phyloP scores from a whole-genome alignment of 2,888 invertebrate species.

The Colostygia pectinataria region DNA sequence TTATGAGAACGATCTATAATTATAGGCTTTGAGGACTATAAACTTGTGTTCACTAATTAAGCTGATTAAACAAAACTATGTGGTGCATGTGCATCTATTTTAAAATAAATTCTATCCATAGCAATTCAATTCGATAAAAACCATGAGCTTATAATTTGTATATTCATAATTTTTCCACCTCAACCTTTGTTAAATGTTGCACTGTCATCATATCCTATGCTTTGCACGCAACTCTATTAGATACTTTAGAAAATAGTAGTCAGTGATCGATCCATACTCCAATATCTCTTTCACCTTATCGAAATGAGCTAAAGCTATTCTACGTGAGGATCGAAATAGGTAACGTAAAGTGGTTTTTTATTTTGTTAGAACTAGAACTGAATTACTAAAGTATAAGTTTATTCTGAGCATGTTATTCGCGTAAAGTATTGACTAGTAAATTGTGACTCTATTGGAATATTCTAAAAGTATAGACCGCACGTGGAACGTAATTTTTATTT shows the following conservation, averaged over 20 bases:
- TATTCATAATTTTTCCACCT: conserved; percentile 7
- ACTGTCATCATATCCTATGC: conserved; percentile 8
- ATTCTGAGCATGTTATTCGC: conserved; percentile 20
- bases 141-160: background rate
- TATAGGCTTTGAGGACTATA: too few species aligned
- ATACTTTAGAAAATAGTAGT: conserved; percentile 15
- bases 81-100: too few species aligned
- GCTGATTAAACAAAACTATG: too few species aligned
- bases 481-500: conserved; percentile 12
- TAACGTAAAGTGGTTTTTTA: conserved; percentile 19
- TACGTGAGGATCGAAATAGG: conserved; percentile 19
- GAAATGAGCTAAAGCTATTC: conserved; percentile 13
- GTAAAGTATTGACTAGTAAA: conserved; percentile 21
- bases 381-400: conserved; percentile 12
- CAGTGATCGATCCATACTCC: conserved; percentile 18
- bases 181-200: conserved; percentile 15
- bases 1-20: too few species aligned
- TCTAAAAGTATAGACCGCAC: conserved; percentile 15
- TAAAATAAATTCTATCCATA: too few species aligned
- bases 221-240: conserved; percentile 10
- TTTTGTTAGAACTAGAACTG: conserved; percentile 16
- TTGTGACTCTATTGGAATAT: conserved; percentile 23
- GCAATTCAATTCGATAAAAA: too few species aligned
- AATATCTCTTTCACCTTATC: conserved; percentile 15
- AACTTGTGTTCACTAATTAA: too few species aligned